These are phyloP conservation scores for Tromatobia lineatoria DNA, from an alignment of 2,888 invertebrate genomes.

Conservation along the genomic window DNA sequence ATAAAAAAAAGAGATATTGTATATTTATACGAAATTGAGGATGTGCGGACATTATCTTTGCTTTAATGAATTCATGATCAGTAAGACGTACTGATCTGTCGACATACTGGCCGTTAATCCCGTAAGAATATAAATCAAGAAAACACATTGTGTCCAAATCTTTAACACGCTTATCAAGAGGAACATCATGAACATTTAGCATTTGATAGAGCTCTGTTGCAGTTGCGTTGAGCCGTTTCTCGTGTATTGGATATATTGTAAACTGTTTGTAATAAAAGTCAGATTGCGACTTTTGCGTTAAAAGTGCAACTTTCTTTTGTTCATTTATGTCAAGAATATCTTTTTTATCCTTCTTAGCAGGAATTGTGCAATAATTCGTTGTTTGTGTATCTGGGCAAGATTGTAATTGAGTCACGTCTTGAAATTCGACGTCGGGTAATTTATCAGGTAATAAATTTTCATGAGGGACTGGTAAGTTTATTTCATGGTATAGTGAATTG, in stretches of 20 bases:
- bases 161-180: conserved; percentile 63
- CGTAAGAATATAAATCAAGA: conserved; percentile 65
- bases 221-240: conserved; percentile 63
- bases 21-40: conserved; percentile 72
- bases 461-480: conserved; percentile 69
- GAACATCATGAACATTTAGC: conserved; percentile 68
- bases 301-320: conserved; percentile 16
- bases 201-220: conserved; percentile 73
- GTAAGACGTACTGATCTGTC: no score
- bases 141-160: conserved; percentile 68
- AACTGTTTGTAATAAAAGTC: conserved; percentile 64
- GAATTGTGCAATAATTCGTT: not conserved
- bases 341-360: not conserved
- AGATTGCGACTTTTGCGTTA: conserved; percentile 64
- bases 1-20: conserved; percentile 74
- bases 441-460: conserved; percentile 34
- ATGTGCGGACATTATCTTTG: conserved; percentile 72
- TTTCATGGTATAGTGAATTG: conserved; percentile 75
- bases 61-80: conserved; percentile 73
- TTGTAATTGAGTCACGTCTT: conserved; percentile 5
- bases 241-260: conserved; percentile 69
- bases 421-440: conserved; percentile 8
- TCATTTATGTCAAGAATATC: not conserved
- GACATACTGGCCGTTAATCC: conserved; percentile 62
- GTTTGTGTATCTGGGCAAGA: not conserved